A percentile compares a stretch with the other conserved stretches of the same genome.
phyloP scores from a whole-genome alignment of 2,797 vertebrate genomes.

The Odontamblyopus lacepedii region DNA sequence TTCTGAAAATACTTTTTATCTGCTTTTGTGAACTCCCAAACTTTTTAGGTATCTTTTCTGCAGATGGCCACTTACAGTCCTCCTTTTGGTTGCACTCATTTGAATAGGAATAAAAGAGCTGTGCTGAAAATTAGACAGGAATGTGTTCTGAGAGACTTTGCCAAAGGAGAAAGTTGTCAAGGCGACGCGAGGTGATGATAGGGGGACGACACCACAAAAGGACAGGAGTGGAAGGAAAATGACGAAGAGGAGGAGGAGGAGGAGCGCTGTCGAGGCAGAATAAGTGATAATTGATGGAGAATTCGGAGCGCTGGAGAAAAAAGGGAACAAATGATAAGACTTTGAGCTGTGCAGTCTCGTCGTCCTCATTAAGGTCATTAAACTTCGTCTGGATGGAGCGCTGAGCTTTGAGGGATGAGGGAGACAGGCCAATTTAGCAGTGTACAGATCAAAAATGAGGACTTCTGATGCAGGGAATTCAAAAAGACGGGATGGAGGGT shows the following conservation, averaged over 20 bases:
- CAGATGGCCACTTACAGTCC: conserved; percentile 38
- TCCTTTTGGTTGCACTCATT: conserved; percentile 3
- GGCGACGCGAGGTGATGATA: conserved; percentile 22
- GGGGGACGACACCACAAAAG: conserved; percentile 10
- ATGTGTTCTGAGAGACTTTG: conserved; percentile 18
- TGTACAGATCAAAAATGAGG: conserved; percentile 46
- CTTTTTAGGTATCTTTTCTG: conserved; percentile 10
- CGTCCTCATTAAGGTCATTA: conserved; percentile 71
- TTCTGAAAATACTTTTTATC: neutral
- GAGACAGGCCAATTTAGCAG: conserved; percentile 58
- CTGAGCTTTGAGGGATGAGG: conserved; percentile 36
- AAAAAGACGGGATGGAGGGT: neutral
- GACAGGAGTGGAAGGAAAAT: conserved; percentile 35
- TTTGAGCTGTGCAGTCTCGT: conserved; percentile 54
- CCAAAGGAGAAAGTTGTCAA: conserved; percentile 9
- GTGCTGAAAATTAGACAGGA: conserved; percentile 19
- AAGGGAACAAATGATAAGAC: conserved; percentile 45
- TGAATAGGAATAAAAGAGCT: neutral
- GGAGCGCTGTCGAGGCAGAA: conserved; percentile 44
- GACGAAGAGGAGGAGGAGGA: conserved; percentile 42
- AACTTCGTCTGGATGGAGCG: conserved; percentile 41
- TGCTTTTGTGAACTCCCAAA: neutral
- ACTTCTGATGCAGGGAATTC: conserved; percentile 34
- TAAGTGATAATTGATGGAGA: conserved; percentile 64
- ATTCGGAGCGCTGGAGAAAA: conserved; percentile 39